Evolutionary conservation across 2,888 invertebrate species (phyloP), one percentile per base, ranked within the genome.

Genomic region (Drosophila rellima): DNA sequence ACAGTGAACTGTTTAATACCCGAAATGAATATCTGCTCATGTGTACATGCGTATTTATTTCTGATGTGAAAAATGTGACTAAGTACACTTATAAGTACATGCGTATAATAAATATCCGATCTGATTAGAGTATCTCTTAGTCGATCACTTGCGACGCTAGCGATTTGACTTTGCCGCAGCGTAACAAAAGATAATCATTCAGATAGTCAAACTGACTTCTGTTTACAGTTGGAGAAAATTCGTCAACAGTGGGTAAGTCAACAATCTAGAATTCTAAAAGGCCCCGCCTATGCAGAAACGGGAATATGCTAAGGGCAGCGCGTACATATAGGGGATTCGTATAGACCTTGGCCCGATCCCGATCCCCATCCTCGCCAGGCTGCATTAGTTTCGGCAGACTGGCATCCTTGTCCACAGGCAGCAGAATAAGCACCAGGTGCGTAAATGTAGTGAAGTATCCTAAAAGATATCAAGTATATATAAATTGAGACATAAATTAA

Each of bases 291-390:
- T 86, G 83, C 18, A 92, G 78, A 74, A 91, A 92, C 11, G 91
- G 91, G 54, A 92, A 82, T 72, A 91, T 90, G 60, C 87, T 90
- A 6, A 90, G 71, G 35, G 89, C 84, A 4, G 92, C 78, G 15
- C 90, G 80, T 3, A 91, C 88, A 78, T 91, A 92, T 6, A 92
- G 66, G 0, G 91, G 91, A 86, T 91, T 91, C 40, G 88, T 90
- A 54, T 88, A 91, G 44, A 90, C 85, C 60, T 88, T 91, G 44
- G 76, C 54, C 0, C 91, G 90, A 57, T 90, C 90, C 11, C 80
- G 88, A 69, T 91, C 90, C 1, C 90, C 91, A 5, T 85, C 88
- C 57, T 90, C 91, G 7, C 83, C 90, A 0, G 86, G 82, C 18
- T 89, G 85, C 75, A 86, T 86, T 0, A 91, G 76, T 29, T 77